Conservation (phyloP, 1,140 invertebrate genomes). For the Drosophila micromelanica region DNA sequence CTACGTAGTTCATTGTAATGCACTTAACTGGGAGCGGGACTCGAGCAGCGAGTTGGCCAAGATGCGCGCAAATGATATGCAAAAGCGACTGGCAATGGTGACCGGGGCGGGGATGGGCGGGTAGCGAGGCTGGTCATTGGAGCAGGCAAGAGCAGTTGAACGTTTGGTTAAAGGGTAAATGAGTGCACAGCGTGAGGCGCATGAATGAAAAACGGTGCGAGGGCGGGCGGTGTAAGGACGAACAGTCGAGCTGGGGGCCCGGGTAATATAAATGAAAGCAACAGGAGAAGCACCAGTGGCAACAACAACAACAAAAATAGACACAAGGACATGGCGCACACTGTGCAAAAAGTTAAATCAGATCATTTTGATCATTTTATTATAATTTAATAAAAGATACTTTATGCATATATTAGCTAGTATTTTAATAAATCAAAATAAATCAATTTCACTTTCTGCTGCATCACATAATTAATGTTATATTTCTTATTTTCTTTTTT, state of each 20-base stretch:
- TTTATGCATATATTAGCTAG: too few relatives aligned
- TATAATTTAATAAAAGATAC: too few relatives aligned
- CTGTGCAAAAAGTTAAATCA: slow-evolving; percentile 38
- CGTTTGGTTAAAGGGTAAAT: slow-evolving; percentile 79
- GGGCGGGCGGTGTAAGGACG: background rate
- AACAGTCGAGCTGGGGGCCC: slow-evolving; percentile 19
- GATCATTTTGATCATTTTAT: too few relatives aligned
- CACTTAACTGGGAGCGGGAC: slow-evolving; percentile 55
- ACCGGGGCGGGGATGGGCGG: background rate
- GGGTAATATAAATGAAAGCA: slow-evolving; percentile 74
- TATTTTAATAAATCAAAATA: too few relatives aligned
- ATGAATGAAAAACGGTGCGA: slow-evolving; percentile 57
- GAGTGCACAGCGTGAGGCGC: slow-evolving; percentile 74
- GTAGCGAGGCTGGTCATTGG: background rate
- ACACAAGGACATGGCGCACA: slow-evolving; percentile 27
- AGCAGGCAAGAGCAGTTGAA: slow-evolving; percentile 48
- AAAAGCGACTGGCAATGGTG: slow-evolving; percentile 43
- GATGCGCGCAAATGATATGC: slow-evolving; percentile 81
- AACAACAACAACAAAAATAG: slow-evolving; percentile 33
- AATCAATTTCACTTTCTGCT: background rate
- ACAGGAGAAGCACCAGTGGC: slow-evolving; percentile 52
- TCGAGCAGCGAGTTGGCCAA: slow-evolving; percentile 37
- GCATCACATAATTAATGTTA: background rate
- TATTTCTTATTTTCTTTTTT: slow-evolving; percentile 16
- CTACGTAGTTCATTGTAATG: slow-evolving; percentile 78